A percentile compares a stretch with the other conserved stretches of the same genome.
Evolutionary conservation across 2,797 vertebrate genomes (phyloP).

Genomic region (Enteromius treurensis): DNA sequence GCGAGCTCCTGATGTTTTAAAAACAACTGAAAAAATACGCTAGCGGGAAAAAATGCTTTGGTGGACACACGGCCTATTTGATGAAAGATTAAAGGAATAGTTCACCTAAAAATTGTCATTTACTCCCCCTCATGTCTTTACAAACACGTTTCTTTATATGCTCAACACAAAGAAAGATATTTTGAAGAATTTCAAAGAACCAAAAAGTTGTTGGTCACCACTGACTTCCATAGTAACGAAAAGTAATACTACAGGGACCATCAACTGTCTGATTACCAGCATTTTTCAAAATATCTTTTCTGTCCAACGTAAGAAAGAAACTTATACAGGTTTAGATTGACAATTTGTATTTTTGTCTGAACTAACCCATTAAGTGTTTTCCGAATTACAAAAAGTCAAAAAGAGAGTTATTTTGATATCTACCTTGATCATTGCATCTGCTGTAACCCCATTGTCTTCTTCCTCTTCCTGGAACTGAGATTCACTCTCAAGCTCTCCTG

Average conservation of each 20-base stretch:
- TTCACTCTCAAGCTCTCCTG: conserved; percentile 70
- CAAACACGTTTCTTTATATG: not conserved
- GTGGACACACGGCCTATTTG: no score
- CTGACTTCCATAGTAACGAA: not conserved
- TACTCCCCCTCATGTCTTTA: not conserved
- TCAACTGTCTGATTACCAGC: not conserved
- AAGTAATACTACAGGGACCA: not conserved
- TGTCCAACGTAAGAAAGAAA: not conserved
- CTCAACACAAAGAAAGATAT: not conserved
- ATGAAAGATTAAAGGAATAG: not conserved
- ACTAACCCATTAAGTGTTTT: not conserved
- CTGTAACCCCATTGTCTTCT: conserved; percentile 74
- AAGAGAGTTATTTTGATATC: conserved; percentile 44
- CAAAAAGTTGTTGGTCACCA: not conserved
- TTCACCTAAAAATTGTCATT: not conserved
- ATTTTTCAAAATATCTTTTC: not conserved
- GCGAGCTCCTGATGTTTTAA: no score
- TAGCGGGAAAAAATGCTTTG: no score
- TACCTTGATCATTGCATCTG: conserved; percentile 97
- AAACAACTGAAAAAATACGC: no score
- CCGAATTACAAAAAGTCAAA: not conserved
- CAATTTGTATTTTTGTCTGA: not conserved
- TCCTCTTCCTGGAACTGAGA: conserved; percentile 66
- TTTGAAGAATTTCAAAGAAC: not conserved
- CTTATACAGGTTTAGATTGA: not conserved